Percentiles rank a stretch among this genome's conserved stretches.
These are phyloP conservation scores for Porites evermanni DNA, from an alignment of 92 coral and sea anemone species.

Conservation along the genomic window DNA sequence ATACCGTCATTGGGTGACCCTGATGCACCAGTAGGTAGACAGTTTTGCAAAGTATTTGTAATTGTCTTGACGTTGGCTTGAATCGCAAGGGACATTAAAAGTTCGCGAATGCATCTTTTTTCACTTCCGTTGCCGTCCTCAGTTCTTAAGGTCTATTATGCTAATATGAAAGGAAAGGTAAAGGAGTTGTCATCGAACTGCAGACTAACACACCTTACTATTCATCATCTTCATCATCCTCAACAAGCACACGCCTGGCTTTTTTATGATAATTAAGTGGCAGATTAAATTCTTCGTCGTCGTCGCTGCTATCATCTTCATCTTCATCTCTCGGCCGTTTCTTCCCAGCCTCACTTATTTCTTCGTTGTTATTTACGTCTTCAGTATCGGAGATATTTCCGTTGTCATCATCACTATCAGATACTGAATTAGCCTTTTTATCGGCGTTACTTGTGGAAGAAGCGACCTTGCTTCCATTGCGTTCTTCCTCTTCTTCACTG, in stretches of 20 bases:
- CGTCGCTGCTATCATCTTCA: constrained; percentile 52
- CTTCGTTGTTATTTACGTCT: constrained; percentile 1
- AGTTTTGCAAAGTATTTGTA: too few relatives aligned
- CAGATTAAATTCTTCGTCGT: constrained; percentile 51
- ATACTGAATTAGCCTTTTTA: neutral
- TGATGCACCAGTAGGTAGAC: too few relatives aligned
- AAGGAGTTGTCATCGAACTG: too few relatives aligned
- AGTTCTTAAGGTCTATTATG: too few relatives aligned
- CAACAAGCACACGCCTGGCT: constrained; percentile 59
- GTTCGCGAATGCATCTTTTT: too few relatives aligned
- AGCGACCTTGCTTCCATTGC: neutral
- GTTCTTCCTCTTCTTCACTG: constrained; percentile 7
- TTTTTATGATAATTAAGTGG: constrained; percentile 70
- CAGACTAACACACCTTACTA: neutral
- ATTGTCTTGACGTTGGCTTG: too few relatives aligned
- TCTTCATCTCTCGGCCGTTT: constrained; percentile 59
- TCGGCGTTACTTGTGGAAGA: neutral
- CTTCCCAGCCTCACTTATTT: constrained; percentile 37
- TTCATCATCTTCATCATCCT: constrained; percentile 66
- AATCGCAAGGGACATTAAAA: too few relatives aligned
- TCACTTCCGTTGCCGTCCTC: too few relatives aligned
- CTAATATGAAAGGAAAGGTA: too few relatives aligned
- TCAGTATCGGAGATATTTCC: constrained; percentile 28
- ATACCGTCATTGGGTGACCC: too few relatives aligned
- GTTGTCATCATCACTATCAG: constrained; percentile 35